Base-by-base conservation (phyloP, 1,140 invertebrate genomes). In the Whitmania pigra region DNA sequence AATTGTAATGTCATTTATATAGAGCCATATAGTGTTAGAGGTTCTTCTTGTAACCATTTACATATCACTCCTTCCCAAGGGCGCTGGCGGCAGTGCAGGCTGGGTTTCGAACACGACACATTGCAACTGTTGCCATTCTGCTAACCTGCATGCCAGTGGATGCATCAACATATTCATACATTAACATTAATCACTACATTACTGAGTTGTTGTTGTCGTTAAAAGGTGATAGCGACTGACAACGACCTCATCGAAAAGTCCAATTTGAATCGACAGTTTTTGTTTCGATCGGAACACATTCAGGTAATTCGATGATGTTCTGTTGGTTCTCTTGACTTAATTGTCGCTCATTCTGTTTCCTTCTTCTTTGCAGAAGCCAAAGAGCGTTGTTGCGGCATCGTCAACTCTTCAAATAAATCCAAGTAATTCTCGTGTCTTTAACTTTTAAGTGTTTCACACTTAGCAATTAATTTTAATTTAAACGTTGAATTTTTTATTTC, bases 201-300 rank as follows among this genome's bases (percentile, higher is more conserved):
- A 63, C 11, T 63, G 29, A 63, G 9, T 63, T n/a, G 29, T 63
- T 63, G 6, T 9, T 57, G 20, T 57, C 29, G 15, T n/a, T 25
- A 4, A 63, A 57, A 73, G 73, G 36, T 74, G n/a, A 89, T 87
- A 53, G 89, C 99, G 17, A 99, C 97, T 49, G 97, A 99, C 79
- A 99, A 99, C 94, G 97, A 99, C 84, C 87, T 94, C 67, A 99
- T 99, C 77, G 96, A 99, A 83, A 95, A 96, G 80, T 97, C 93
- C 18, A 99, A 99, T 84, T 86, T 99, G 71, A 99, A 99, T 84
- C 85, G 97, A 72, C 97, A 99, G 84, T 99, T 99, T 83, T 86
- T 99, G 6, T 99, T 99, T 85, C 85, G 95, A 75, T 89, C 80
- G 40, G 76, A 79, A 49, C 80, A 82, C 74, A 82, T 82, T 72